phyloP scores from a whole-genome alignment of 2,113 vertebrate genomes.

The Vulpes lagopus region DNA sequence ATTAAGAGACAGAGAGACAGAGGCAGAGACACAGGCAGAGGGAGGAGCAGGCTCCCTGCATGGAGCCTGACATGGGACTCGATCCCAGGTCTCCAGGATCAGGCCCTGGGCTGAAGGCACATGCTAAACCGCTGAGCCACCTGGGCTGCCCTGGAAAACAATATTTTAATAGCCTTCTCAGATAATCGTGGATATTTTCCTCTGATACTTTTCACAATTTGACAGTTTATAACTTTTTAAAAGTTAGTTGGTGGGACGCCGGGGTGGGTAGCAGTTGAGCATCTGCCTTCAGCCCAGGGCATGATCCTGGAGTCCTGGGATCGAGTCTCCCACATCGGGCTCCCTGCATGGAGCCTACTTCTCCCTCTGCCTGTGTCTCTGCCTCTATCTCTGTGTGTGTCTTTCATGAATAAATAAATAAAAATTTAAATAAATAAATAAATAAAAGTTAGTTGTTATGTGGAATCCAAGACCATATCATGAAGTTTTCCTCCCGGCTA shows the following conservation, averaged over 20 bases:
- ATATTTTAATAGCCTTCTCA: slow-evolving; percentile 22
- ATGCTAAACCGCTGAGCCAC: background rate
- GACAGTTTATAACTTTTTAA: background rate
- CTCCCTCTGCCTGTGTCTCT: too few relatives aligned
- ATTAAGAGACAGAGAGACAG: too few relatives aligned
- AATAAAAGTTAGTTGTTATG: background rate
- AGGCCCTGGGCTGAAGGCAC: background rate
- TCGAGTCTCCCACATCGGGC: too few relatives aligned
- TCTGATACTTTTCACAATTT: background rate
- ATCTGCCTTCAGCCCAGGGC: too few relatives aligned
- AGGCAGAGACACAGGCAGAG: background rate
- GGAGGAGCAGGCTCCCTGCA: background rate
- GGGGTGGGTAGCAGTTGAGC: too few relatives aligned
- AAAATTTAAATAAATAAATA: too few relatives aligned
- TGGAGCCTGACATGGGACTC: background rate
- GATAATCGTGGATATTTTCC: background rate
- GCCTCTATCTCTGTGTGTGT: too few relatives aligned
- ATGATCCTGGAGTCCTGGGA: too few relatives aligned
- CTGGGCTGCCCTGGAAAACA: too few relatives aligned
- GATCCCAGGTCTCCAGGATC: background rate
- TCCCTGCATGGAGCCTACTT: too few relatives aligned
- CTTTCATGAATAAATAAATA: too few relatives aligned
- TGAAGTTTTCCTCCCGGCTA: background rate
- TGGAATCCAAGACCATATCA: background rate
- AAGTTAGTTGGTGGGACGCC: too few relatives aligned